These are phyloP conservation scores for Eudemis profundana DNA, from an alignment of 2,888 invertebrate species.

Conservation along the genomic window DNA sequence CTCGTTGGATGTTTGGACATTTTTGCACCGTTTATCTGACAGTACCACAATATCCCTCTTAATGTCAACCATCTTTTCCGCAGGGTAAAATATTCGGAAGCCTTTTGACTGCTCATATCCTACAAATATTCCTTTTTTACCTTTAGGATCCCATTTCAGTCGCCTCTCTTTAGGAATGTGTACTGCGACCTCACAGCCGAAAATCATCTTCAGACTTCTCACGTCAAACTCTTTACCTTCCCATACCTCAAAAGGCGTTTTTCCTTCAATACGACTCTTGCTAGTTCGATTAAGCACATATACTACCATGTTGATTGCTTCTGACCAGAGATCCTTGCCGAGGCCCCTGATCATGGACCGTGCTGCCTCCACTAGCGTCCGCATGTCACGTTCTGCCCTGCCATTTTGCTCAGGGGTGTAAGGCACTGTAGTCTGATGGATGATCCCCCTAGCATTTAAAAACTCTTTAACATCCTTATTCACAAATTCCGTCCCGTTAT, in stretches of 20 bases:
- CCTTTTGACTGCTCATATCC: conserved; percentile 47
- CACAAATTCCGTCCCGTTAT: background rate
- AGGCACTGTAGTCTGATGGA: background rate
- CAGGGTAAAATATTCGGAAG: conserved; percentile 44
- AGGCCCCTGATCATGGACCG: background rate
- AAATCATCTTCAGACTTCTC: background rate
- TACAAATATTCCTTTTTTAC: conserved; percentile 47
- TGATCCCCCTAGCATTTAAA: background rate
- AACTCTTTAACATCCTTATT: background rate
- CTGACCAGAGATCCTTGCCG: background rate
- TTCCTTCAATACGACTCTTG: background rate
- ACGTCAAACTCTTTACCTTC: background rate
- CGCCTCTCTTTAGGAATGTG: conserved; percentile 47
- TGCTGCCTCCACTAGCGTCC: background rate
- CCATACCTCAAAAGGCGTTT: background rate
- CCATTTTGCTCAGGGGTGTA: conserved; percentile 5
- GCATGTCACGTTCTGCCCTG: conserved; percentile 3
- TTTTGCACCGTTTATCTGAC: conserved; percentile 6
- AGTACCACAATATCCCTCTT: conserved; percentile 45
- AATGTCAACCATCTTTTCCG: conserved; percentile 42
- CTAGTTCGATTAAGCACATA: background rate
- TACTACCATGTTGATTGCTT: background rate
- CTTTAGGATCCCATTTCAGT: conserved; percentile 49
- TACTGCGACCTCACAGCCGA: background rate
- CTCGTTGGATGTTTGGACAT: too few relatives aligned